Evolutionary conservation across 2,888 invertebrate species (phyloP), one percentile per base, ranked within the genome.

Genomic region (Charanyca ferruginea): DNA sequence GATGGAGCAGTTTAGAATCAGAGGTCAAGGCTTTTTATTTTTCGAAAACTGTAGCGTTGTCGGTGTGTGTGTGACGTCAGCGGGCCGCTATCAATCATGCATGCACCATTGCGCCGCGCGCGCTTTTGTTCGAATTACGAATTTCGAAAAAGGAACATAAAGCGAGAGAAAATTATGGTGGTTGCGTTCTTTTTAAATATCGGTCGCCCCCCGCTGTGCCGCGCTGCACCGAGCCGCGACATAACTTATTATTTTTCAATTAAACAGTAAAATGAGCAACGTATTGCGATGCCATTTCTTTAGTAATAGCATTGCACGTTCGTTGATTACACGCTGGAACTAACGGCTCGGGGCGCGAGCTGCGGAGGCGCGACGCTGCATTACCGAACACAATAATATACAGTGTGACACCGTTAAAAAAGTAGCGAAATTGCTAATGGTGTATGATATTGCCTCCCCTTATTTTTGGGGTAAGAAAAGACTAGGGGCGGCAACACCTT

Each of bases 371-470:
- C 70, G 66, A 67, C 71, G 41, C 64, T 74, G 85, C 84, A 80
- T 80, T 81, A 82, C 77, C 59, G 77, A 72, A 81, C 74, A 85
- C 85, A 88, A 87, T 86, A 89, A 88, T 89, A 90, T 92, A 88
- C 92, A 91, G 88, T 92, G 94, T 92, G 94, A 95, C 95, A 94
- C 91, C 93, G 95, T 95, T 94, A 95, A 95, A 95, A 95, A 96
- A 95, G 92, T 94, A 93, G 87, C 91, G 90, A 95, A 95, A 95
- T 95, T 93, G 95, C 94, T 95, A 96, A 96, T 96, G 96, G 96
- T 94, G 95, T 95, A 95, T 96, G 95, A 96, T 96, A 96, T 96
- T 96, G 96, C 96, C 94, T 95, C 95, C 95, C 95, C 91, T 91
- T 84, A 90, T 90, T 91, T 89, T 89, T 91, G 85, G 94, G 93